Evolutionary conservation across 2,888 invertebrate genomes (phyloP), one percentile per base, ranked within the genome.

Genomic region (Tenthredo livida): DNA sequence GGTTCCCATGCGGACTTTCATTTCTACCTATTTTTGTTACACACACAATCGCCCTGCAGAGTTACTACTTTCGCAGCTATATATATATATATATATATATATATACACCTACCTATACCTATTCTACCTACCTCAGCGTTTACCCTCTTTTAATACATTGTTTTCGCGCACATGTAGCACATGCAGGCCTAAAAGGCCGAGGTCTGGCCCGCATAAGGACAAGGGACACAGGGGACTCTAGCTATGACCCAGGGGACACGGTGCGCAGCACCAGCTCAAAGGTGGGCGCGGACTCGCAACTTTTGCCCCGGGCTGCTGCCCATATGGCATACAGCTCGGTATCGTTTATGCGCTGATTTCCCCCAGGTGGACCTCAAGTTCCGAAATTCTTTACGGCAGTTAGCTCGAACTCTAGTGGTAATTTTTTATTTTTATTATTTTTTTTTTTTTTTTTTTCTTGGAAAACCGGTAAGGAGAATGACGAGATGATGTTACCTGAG

Each of bases 291-390:
- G 83, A 86, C 85, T 84, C 75, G 85, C 87, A 88, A 87, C 91
- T 88, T 83, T 70, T 47, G 83, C 83, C 89, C 80, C 88, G 88
- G 90, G 89, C 90, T 91, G 92, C 89, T 87, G 91, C 90, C 93
- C 93, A 93, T 93, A 92, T 93, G 92, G 92, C 91, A 91, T 91
- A 88, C 90, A 90, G 89, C 89, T 86, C 87, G 87, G 89, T 88
- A 61, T 37, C 80, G 58, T 80, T 29, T 83, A 29, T 84, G 40
- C 80, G 40, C n/a, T 78, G 65, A 50, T 77, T 78, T 43, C 70
- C 54, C 84, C 70, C 67, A 84, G 84, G 84, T 84, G 70, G 40
- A 29, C 50, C 37, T 67, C 3, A 43, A n/a, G 21, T 50, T 77
- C 77, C 29, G 33, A 50, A 43, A 73, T 43, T 73, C 54, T 77